These are phyloP conservation scores for Coreius guichenoti DNA, from an alignment of 2,797 vertebrate species.

Conservation along the genomic window DNA sequence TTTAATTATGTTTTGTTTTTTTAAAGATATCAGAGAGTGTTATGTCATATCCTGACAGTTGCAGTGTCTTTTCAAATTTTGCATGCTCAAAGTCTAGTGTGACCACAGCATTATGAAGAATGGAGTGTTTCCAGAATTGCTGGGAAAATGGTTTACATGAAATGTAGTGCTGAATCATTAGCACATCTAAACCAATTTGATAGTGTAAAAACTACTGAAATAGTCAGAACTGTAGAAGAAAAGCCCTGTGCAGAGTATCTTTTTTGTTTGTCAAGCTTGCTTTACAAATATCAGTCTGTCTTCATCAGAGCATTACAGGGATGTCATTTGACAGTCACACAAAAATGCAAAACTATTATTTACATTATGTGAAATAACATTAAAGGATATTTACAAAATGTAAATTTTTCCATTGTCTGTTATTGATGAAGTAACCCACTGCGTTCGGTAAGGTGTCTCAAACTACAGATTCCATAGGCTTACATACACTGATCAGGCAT, in stretches of 20 bases:
- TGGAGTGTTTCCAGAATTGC: neutral
- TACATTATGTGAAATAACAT: neutral
- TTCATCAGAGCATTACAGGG: neutral
- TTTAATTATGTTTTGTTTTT: too few species aligned
- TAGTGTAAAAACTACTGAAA: neutral
- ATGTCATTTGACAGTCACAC: neutral
- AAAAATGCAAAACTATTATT: neutral
- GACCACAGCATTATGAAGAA: too few species aligned
- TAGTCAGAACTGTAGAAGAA: neutral
- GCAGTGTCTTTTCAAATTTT: neutral
- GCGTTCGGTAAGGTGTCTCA: too few species aligned
- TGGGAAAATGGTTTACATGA: neutral
- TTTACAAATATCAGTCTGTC: neutral
- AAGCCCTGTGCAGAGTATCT: neutral
- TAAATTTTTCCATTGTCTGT: too few species aligned
- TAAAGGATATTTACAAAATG: neutral
- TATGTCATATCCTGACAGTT: too few species aligned
- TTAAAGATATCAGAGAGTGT: too few species aligned
- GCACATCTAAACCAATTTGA: neutral
- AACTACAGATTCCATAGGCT: too few species aligned
- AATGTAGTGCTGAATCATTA: neutral
- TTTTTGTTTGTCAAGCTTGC: neutral
- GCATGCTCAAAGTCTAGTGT: too few species aligned
- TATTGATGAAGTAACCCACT: too few species aligned
- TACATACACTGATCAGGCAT: too few species aligned